phyloP scores from a whole-genome alignment of 2,797 vertebrate genomes.

The Pseudochirops corinnae region DNA sequence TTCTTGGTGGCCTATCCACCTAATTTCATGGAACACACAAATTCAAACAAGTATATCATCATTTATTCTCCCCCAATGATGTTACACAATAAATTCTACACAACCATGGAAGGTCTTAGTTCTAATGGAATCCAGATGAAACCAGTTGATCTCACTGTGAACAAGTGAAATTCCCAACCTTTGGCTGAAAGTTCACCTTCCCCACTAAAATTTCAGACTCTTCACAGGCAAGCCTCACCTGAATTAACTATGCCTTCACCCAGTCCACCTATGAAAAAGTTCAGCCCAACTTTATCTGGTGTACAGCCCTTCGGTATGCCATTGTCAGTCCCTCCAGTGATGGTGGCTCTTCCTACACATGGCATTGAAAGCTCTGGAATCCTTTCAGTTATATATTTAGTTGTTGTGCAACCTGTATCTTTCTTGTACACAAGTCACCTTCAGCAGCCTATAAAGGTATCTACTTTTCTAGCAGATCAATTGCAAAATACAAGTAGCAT shows the following conservation, averaged over 20 bases:
- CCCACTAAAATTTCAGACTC: slow-evolving; percentile 87
- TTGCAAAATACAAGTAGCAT: slow-evolving; percentile 87
- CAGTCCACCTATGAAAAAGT: slow-evolving; percentile 89
- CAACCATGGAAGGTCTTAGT: slow-evolving; percentile 82
- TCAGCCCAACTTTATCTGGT: slow-evolving; percentile 86
- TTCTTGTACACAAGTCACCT: slow-evolving; percentile 93
- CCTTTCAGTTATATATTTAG: slow-evolving; percentile 88
- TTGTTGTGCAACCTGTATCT: slow-evolving; percentile 93
- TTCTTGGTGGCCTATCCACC: slow-evolving; percentile 84
- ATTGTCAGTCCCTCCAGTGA: slow-evolving; percentile 88
- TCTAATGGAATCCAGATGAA: slow-evolving; percentile 91
- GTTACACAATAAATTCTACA: slow-evolving; percentile 87
- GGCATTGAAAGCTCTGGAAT: slow-evolving; percentile 88
- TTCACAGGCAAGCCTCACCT: slow-evolving; percentile 85
- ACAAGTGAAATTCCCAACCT: slow-evolving; percentile 91
- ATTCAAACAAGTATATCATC: slow-evolving; percentile 90
- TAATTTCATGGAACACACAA: slow-evolving; percentile 90
- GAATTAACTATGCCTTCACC: slow-evolving; percentile 86
- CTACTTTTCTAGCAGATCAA: slow-evolving; percentile 87
- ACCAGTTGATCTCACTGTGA: slow-evolving; percentile 96
- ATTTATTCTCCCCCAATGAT: slow-evolving; percentile 88
- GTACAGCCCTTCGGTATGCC: slow-evolving; percentile 89
- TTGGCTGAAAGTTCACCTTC: slow-evolving; percentile 88
- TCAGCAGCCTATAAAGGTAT: slow-evolving; percentile 91
- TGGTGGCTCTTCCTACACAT: slow-evolving; percentile 87